phyloP scores from a whole-genome alignment of 2,888 invertebrate species.

The Pollenia amentaria region DNA sequence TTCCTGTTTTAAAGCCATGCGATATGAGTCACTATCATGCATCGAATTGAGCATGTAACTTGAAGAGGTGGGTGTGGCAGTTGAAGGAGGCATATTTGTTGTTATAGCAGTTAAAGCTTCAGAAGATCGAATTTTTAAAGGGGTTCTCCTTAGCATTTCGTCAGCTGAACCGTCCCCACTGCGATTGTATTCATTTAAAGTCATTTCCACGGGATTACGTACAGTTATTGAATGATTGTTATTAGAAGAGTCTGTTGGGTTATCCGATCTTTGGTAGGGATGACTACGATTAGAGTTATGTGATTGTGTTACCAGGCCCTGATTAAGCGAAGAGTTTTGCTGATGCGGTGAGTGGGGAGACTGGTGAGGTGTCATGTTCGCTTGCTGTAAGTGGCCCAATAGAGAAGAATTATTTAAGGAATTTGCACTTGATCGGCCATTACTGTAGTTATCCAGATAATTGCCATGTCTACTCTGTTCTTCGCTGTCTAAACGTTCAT shows the following conservation, averaged over 20 bases:
- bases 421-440: slow-evolving; percentile 46
- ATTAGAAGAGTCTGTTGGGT: slow-evolving; percentile 76
- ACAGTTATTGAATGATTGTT: slow-evolving; percentile 74
- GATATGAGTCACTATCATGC: slow-evolving; percentile 81
- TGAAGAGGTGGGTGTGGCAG: slow-evolving; percentile 44
- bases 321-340: slow-evolving; percentile 43
- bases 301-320: slow-evolving; percentile 70
- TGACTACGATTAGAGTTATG: slow-evolving; percentile 76
- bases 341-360: slow-evolving; percentile 57
- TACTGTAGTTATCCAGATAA: slow-evolving; percentile 56
- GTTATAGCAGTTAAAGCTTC: slow-evolving; percentile 77
- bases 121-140: slow-evolving; percentile 81
- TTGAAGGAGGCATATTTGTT: slow-evolving; percentile 71
- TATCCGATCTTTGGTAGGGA: slow-evolving; percentile 78
- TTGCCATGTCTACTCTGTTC: slow-evolving; percentile 58
- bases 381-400: slow-evolving; percentile 58
- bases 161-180: slow-evolving; percentile 77
- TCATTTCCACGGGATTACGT: slow-evolving; percentile 83
- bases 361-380: slow-evolving; percentile 45
- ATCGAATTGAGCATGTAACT: slow-evolving; percentile 79
- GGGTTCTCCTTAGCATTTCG: slow-evolving; percentile 81
- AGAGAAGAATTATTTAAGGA: slow-evolving; percentile 53
- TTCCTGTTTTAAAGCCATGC: slow-evolving; percentile 84
- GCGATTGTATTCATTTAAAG: slow-evolving; percentile 84
- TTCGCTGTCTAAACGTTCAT: slow-evolving; percentile 54